Percentiles rank a stretch among this genome's conserved stretches.
Conservation (phyloP, 2,113 vertebrate genomes). For the Sprattus sprattus region DNA sequence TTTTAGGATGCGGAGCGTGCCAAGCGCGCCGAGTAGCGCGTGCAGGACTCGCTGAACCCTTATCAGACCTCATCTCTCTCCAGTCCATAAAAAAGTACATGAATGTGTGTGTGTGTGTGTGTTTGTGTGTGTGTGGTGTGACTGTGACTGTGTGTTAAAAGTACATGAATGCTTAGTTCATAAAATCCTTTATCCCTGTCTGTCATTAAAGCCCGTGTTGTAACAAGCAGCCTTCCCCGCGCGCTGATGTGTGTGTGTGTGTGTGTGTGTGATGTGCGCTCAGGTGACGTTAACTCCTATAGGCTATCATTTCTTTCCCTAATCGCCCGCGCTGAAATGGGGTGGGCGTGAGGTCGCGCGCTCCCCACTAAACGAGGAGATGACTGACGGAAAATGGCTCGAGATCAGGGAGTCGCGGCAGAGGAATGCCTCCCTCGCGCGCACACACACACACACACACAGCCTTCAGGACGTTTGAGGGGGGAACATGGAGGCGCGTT, state of each 20-base stretch:
- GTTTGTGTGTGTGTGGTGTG: too few relatives aligned
- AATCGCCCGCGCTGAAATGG: constrained; percentile 20
- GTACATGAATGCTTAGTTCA: not conserved
- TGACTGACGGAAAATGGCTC: constrained; percentile 34
- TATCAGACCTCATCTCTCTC: not conserved
- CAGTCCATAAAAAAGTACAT: not conserved
- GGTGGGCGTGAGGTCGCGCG: constrained; percentile 13
- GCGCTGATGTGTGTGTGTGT: too few relatives aligned
- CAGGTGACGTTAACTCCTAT: not conserved
- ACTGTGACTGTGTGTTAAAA: too few relatives aligned
- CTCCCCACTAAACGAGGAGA: constrained; percentile 4
- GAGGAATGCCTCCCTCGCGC: constrained; percentile 19
- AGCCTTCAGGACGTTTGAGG: constrained; percentile 16
- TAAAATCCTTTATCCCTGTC: not conserved
- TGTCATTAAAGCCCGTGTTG: not conserved
- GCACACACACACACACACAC: constrained; percentile 1
- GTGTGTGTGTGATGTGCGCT: too few relatives aligned
- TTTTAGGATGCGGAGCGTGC: not conserved
- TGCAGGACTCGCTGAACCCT: not conserved
- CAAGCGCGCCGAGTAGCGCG: not conserved
- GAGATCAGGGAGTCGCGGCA: constrained; percentile 24
- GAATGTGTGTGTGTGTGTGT: too few relatives aligned
- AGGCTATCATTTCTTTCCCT: not conserved
- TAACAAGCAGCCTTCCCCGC: not conserved
- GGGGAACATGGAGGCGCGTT: constrained; percentile 29